Base-by-base conservation (phyloP, 2,888 invertebrate species). In the Taenaris catops region DNA sequence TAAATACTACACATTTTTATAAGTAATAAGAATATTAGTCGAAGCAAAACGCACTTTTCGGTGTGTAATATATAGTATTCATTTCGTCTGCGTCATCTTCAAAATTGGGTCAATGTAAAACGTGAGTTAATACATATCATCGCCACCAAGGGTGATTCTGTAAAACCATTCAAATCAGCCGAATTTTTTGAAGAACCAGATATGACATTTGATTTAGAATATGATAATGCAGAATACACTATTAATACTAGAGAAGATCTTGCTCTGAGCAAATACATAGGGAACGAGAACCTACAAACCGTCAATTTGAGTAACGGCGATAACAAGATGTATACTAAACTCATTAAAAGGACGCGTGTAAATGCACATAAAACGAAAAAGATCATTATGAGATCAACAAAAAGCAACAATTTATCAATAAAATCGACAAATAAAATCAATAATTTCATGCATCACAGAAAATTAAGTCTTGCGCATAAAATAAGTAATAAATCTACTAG, bases 251-350 rank as follows among this genome's bases (percentile, higher is more conserved):
- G n/a, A n/a, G 3, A 5, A 1, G 4, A 3, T 14, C 14, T 4
- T 3, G n/a, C n/a, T n/a, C n/a, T 3, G 14, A 14, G 4, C 3
- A 14, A 3, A 14, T 3, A 14, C 4, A 14, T 14, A 14, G 4
- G 2, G 14, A 14, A 3, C 2, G 3, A 14, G 14, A 3, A n/a
- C 4, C 3, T 14, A 14, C 19, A 25, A 17, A 9, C 10, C 5
- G 11, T 12, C 11, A 35, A 19, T 1, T 19, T 25, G 5, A 16
- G n/a, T 28, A 34, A 34, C 20, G 29, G 18, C 2, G 25, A 31
- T 23, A 38, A 24, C 8, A 38, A 34, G 34, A 34, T 29, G 25
- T 41, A 29, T 5, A 29, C n/a, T 8, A 21, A 21, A 16, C 12
- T 12, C 3, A 18, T 26, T 4, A 34, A 25, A 10, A 12, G 8